phyloP scores from a whole-genome alignment of 2,113 vertebrate genomes.

The Corythaeola cristata region DNA sequence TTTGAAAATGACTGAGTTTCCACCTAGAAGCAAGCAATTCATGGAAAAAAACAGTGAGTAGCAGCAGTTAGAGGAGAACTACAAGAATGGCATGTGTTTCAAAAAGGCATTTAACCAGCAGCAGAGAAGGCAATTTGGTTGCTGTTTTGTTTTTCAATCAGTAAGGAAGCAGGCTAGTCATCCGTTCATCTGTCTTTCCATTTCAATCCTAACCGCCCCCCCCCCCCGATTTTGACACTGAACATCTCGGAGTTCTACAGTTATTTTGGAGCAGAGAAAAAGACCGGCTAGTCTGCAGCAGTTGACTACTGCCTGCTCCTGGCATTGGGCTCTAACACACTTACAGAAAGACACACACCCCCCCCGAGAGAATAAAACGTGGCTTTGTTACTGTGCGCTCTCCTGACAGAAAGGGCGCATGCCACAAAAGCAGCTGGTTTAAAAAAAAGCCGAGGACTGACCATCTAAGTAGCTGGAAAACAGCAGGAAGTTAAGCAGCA shows the following conservation, averaged over 20 bases:
- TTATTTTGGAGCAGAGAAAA: neutral
- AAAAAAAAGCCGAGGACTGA: neutral
- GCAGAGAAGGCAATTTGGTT: neutral
- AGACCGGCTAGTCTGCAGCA: neutral
- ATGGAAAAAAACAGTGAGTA: neutral
- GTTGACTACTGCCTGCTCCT: neutral
- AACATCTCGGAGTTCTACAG: neutral
- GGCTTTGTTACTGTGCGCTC: neutral
- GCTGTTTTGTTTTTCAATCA: neutral
- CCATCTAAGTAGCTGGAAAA: neutral
- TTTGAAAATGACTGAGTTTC: neutral
- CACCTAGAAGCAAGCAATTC: neutral
- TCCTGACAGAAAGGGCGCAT: neutral
- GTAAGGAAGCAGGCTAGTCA: neutral
- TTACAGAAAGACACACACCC: neutral
- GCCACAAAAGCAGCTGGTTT: neutral
- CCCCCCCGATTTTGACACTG: neutral
- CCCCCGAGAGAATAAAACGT: neutral
- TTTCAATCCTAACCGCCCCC: neutral
- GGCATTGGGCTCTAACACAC: neutral
- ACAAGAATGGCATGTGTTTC: neutral
- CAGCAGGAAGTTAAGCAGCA: constrained; percentile 50
- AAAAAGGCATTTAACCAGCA: neutral
- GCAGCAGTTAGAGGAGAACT: neutral
- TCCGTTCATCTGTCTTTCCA: neutral